phyloP scores from a whole-genome alignment of 2,113 vertebrate genomes.

The Picathartes gymnocephalus region DNA sequence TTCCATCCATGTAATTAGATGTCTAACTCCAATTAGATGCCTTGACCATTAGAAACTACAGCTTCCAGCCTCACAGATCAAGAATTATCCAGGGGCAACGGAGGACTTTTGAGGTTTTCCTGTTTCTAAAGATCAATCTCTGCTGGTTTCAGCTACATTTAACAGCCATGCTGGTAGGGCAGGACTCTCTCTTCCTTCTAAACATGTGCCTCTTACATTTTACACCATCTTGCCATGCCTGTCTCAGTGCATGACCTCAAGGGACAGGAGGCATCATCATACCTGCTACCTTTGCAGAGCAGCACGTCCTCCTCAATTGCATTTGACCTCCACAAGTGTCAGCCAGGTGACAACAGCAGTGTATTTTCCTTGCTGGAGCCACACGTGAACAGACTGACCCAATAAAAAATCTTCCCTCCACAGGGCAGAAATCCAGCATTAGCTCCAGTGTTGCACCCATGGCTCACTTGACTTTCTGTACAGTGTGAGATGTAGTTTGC shows the following conservation, averaged over 20 bases:
- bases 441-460: not conserved
- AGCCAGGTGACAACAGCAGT: not conserved
- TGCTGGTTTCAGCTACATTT: not conserved
- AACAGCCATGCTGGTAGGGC: not conserved
- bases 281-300: not conserved
- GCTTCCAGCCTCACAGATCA: not conserved
- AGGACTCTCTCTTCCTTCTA: not conserved
- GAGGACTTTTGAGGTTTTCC: not conserved
- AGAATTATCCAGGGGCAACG: not conserved
- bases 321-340: not conserved
- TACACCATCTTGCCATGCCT: not conserved
- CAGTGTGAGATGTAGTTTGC: not conserved
- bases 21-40: not conserved
- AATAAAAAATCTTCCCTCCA: not conserved
- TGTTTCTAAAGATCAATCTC: not conserved
- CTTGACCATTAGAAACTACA: not conserved
- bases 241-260: rapidly evolving
- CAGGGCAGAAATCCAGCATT: not conserved
- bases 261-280: not conserved
- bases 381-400: rapidly evolving
- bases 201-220: not conserved
- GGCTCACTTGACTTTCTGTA: not conserved
- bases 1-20: not conserved
- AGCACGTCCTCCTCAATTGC: not conserved
- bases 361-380: not conserved